phyloP scores from a whole-genome alignment of 2,888 invertebrate genomes.

The Ornithoptera priamus region DNA sequence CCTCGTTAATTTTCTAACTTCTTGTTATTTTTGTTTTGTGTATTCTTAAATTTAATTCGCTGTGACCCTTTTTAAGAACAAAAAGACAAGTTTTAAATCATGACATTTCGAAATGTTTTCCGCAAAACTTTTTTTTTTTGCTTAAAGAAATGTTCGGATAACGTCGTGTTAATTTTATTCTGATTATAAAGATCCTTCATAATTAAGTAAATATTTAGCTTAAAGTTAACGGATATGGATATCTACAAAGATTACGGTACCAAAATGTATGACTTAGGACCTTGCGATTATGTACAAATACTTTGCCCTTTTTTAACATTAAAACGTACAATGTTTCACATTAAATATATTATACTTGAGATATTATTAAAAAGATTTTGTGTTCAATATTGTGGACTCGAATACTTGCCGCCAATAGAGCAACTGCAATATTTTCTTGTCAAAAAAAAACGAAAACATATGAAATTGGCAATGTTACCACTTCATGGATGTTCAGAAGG shows the following conservation, averaged over 20 bases:
- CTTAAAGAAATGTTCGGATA: neutral
- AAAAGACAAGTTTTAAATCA: neutral
- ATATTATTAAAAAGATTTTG: too few species aligned
- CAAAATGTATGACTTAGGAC: too few species aligned
- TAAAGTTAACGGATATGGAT: too few species aligned
- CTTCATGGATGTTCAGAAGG: conserved; percentile 41
- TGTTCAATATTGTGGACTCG: neutral
- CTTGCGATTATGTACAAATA: too few species aligned
- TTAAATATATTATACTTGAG: too few species aligned
- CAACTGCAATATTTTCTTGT: conserved; percentile 9
- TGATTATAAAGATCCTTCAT: neutral
- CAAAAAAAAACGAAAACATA: conserved; percentile 23
- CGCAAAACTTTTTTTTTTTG: neutral
- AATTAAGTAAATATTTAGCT: neutral
- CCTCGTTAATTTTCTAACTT: conserved; percentile 34
- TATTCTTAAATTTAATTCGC: neutral
- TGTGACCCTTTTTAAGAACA: neutral
- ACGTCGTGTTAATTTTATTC: neutral
- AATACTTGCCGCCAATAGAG: conserved; percentile 2
- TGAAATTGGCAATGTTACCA: conserved; percentile 34
- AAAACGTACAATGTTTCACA: too few species aligned
- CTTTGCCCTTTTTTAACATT: too few species aligned
- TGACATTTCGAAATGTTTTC: neutral
- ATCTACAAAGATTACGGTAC: too few species aligned
- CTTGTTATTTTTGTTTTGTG: neutral